phyloP scores from a whole-genome alignment of 2,113 vertebrate genomes.

The Petrocephalus microphthalmus region DNA sequence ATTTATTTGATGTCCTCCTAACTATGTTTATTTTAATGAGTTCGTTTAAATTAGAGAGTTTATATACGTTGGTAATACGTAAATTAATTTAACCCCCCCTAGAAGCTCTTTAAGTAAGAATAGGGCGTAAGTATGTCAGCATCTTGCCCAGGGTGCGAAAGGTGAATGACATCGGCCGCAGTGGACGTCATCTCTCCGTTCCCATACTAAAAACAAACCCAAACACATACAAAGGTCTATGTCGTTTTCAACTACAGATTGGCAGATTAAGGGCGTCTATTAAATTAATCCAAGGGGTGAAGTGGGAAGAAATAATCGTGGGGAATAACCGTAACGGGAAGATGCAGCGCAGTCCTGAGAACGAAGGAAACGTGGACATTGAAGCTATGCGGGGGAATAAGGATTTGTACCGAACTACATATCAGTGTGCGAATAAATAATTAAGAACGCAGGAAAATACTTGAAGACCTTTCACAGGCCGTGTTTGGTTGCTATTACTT shows the following conservation, averaged over 20 bases:
- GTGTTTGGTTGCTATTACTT: not conserved
- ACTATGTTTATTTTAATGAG: not conserved
- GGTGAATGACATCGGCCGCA: not conserved
- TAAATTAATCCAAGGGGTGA: not conserved
- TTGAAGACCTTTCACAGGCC: not conserved
- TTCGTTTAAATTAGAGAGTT: not conserved
- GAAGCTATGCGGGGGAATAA: not conserved
- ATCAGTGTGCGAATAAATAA: not conserved
- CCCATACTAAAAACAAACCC: not conserved
- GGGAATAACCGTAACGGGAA: not conserved
- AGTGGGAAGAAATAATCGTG: not conserved
- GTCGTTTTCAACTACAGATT: not conserved
- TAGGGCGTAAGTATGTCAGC: too few relatives aligned
- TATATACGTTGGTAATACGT: not conserved
- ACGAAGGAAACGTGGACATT: not conserved
- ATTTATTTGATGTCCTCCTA: not conserved
- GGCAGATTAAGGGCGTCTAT: not conserved
- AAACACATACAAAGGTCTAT: not conserved
- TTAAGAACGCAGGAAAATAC: not conserved
- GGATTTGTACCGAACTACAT: not conserved
- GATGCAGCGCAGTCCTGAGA: not conserved
- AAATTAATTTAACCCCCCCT: not conserved
- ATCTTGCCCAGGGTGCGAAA: not conserved
- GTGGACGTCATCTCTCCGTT: not conserved
- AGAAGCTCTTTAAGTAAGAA: not conserved